Base-by-base conservation (phyloP, 2,888 invertebrate genomes). In the Drosophila rubida region DNA sequence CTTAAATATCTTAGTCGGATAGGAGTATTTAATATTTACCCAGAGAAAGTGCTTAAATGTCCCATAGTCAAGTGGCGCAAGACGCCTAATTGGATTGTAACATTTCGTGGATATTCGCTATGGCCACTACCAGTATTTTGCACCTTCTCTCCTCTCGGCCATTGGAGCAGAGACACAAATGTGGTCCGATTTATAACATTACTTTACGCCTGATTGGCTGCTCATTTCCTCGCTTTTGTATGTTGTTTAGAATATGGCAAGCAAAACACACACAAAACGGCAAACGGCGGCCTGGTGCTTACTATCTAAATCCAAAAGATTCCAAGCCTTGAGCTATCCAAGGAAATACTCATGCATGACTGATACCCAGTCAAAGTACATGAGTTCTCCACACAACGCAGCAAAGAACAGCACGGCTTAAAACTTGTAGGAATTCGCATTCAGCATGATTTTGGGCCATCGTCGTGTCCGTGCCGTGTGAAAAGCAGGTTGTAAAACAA, bases 11-110 rank as follows among this genome's bases (percentile, higher is more conserved):
- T 19, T 19, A 3, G 2, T 19, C 19, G 1, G 19, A 2, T 19
- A 1, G 2, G 2, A 19, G 19, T 19, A 2, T 2, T 19, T 19
- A 19, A 19, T 19, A n/a, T 19, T 19, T 19, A 3, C 2, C 19
- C 19, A 19, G 19, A 19, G 19, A 19, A 19, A 19, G 19, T 19
- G 2, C 2, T 19, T 3, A 3, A 19, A 3, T 19, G 1, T 19
- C 19, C 19, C 19, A 19, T 3, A 19, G 19, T 19, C 1, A 19
- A 19, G 19, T 32, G 32, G 32, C 32, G 11, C 32, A 32, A 32
- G 32, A n/a, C 32, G 32, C 32, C 90, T 91, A 91, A 91, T 91
- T 91, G 91, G 91, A 91, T 91, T 91, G 90, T 75, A 85, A 88
- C 82, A 87, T 84, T 87, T 90, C 74, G 75, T 32, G 53, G 54